A percentile compares a stretch with the other conserved stretches of the same genome.
These are phyloP conservation scores for Anomalospiza imberbis DNA, from an alignment of 2,797 vertebrate species.

Conservation along the genomic window DNA sequence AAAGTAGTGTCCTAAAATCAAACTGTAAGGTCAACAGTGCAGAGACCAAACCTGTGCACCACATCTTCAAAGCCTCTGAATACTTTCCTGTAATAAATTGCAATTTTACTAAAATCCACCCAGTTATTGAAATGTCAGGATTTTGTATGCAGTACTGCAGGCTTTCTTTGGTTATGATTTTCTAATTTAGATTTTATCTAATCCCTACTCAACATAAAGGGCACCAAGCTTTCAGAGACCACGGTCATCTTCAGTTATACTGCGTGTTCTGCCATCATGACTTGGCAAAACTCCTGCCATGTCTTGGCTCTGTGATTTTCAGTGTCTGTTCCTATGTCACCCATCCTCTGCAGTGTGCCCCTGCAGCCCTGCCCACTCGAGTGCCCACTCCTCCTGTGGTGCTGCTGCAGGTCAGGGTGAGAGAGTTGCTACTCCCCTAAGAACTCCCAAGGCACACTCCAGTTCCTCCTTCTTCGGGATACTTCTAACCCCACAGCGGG, in stretches of 20 bases:
- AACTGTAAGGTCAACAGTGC: not conserved
- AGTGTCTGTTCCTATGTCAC: not conserved
- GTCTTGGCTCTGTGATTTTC: not conserved
- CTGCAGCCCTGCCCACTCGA: not conserved
- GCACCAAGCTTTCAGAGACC: not conserved
- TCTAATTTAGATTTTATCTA: not conserved
- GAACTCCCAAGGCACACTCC: not conserved
- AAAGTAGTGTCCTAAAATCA: not conserved
- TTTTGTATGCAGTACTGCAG: not conserved
- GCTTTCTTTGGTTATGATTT: not conserved
- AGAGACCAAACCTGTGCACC: not conserved
- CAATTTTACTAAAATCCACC: not conserved
- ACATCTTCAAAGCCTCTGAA: not conserved
- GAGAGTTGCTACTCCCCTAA: not conserved
- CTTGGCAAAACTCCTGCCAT: not conserved
- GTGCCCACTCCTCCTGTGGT: rapidly evolving
- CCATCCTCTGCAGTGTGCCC: not conserved
- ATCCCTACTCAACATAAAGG: not conserved
- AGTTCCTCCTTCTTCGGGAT: not conserved
- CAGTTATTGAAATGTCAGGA: not conserved
- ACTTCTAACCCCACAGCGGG: not conserved
- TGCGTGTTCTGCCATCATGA: not conserved
- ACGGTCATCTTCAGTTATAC: not conserved
- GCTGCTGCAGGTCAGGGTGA: not conserved
- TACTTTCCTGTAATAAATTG: not conserved